Conservation (phyloP, 2,797 vertebrate genomes). For the Pterois miles region DNA sequence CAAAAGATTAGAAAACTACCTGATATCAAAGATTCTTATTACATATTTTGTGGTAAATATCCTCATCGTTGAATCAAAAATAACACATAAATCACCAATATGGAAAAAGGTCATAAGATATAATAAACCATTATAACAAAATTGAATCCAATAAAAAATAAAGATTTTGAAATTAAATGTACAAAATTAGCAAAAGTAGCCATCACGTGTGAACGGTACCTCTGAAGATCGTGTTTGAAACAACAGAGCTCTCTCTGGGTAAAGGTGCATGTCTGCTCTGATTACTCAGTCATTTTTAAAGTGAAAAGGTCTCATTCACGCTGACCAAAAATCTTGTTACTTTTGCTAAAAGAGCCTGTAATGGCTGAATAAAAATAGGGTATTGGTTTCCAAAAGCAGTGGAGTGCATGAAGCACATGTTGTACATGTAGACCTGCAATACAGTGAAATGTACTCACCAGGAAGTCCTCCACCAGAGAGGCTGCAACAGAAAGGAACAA, state of each 20-base stretch:
- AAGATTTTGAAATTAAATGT: neutral
- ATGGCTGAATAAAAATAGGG: neutral
- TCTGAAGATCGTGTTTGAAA: neutral
- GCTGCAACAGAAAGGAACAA: neutral
- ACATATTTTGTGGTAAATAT: neutral
- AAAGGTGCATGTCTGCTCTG: neutral
- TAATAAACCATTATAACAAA: neutral
- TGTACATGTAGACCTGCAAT: neutral
- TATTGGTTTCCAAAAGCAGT: conserved; percentile 1
- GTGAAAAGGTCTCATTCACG: neutral
- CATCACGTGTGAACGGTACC: neutral
- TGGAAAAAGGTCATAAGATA: neutral
- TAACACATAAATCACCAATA: neutral
- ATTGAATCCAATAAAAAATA: neutral
- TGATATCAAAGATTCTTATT: neutral
- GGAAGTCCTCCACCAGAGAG: neutral
- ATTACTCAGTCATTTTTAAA: neutral
- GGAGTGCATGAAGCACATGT: neutral
- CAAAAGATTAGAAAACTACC: neutral
- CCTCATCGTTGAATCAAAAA: neutral
- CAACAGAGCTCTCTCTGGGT: neutral
- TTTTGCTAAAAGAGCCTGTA: neutral
- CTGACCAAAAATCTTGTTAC: neutral
- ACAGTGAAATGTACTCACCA: neutral
- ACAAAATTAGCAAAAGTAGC: neutral